Percentiles rank a stretch among this genome's conserved stretches.
Evolutionary conservation across 1,140 invertebrate genomes (phyloP).

Genomic region (Meloidogyne exigua): DNA sequence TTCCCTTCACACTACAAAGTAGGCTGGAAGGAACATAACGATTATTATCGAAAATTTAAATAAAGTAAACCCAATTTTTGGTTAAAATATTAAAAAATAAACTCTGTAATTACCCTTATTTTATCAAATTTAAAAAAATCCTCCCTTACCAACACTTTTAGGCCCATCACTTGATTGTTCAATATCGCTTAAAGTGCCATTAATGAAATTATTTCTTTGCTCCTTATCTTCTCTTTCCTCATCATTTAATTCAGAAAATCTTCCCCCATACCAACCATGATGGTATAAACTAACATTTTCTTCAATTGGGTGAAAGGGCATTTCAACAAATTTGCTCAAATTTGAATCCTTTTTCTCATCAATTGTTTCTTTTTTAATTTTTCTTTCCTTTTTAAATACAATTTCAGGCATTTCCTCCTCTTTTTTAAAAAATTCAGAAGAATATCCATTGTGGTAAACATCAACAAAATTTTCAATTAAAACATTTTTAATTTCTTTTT

Average conservation of each 20-base stretch:
- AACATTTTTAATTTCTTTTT: slow-evolving; percentile 18
- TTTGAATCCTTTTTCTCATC: not conserved
- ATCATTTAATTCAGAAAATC: not conserved
- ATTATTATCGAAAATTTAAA: no score
- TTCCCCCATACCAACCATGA: slow-evolving; percentile 9
- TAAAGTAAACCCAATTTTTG: no score
- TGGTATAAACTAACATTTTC: slow-evolving; percentile 10
- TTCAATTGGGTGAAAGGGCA: not conserved
- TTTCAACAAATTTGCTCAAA: not conserved
- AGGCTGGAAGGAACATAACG: no score
- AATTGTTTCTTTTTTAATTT: not conserved
- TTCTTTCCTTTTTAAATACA: not conserved
- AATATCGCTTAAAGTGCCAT: not conserved
- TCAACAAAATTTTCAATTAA: slow-evolving; percentile 23
- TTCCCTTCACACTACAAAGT: no score
- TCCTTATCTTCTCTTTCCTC: slow-evolving; percentile 6
- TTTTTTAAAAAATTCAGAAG: not conserved
- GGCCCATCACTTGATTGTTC: not conserved
- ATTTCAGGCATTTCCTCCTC: not conserved
- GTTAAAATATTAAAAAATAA: no score
- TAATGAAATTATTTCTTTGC: not conserved
- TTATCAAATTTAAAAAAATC: not conserved
- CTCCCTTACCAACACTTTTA: not conserved
- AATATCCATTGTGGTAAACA: slow-evolving; percentile 14
- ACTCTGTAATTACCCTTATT: no score